Percentiles rank a stretch among this genome's conserved stretches.
Conservation (phyloP, 2,888 invertebrate genomes). For the Emmelina monodactyla region DNA sequence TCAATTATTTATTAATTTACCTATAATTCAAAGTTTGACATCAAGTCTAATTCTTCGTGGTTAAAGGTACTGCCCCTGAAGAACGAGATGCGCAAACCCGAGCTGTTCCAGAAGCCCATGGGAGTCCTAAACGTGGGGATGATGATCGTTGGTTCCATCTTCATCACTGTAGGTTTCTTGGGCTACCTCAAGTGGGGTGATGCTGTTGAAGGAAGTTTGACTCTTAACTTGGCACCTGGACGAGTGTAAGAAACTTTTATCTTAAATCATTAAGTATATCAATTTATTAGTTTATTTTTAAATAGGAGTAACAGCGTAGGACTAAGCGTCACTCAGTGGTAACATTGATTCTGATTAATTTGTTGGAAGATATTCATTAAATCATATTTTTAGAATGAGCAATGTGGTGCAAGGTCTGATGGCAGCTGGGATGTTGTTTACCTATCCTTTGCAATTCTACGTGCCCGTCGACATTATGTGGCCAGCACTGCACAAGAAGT, state of each 20-base stretch:
- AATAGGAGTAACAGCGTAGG: no score
- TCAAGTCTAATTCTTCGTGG: neutral
- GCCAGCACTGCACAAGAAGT: slow-evolving; percentile 69
- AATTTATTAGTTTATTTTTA: neutral
- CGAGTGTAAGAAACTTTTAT: slow-evolving; percentile 56
- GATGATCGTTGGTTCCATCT: slow-evolving; percentile 79
- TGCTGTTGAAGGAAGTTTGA: slow-evolving; percentile 81
- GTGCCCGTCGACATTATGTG: slow-evolving; percentile 91
- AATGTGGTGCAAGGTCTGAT: slow-evolving; percentile 85
- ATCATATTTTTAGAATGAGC: slow-evolving; percentile 72
- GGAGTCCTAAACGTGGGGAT: slow-evolving; percentile 93
- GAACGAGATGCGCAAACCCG: slow-evolving; percentile 86
- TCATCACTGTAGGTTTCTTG: slow-evolving; percentile 83
- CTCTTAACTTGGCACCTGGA: slow-evolving; percentile 79
- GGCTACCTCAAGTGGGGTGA: slow-evolving; percentile 91
- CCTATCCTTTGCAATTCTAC: slow-evolving; percentile 95
- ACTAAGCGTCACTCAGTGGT: no score
- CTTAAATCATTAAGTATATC: neutral
- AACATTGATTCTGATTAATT: neutral
- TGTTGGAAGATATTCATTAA: neutral
- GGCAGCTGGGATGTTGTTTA: slow-evolving; percentile 84
- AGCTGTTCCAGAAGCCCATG: slow-evolving; percentile 76
- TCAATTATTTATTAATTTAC: no score
- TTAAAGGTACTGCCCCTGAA: slow-evolving; percentile 88
- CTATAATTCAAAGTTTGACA: no score